phyloP scores from a whole-genome alignment of 2,888 invertebrate species.

The Syrista parreyssii region DNA sequence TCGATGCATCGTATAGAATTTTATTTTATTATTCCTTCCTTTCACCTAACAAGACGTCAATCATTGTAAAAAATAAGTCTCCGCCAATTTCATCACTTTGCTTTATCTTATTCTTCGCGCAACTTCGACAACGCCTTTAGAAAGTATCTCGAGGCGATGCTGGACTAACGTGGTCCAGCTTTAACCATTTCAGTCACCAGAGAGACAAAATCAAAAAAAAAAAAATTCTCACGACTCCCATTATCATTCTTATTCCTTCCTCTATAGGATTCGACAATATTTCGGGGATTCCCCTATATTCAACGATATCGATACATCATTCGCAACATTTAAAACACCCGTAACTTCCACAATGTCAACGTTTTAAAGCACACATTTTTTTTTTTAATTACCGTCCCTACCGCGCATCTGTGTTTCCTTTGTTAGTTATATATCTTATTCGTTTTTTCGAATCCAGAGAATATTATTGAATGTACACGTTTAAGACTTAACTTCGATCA shows the following conservation, averaged over 20 bases:
- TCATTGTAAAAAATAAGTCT: constrained; percentile 48
- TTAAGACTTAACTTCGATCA: background rate
- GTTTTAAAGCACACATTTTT: background rate
- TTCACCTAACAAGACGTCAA: constrained; percentile 41
- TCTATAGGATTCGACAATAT: background rate
- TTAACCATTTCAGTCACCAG: background rate
- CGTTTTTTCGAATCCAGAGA: background rate
- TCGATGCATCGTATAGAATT: background rate
- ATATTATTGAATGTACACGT: background rate
- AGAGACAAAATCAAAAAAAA: background rate
- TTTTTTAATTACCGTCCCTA: background rate
- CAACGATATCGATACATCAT: background rate
- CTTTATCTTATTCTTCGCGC: background rate
- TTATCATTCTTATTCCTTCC: background rate
- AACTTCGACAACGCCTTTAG: background rate
- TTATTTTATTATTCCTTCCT: constrained; percentile 20
- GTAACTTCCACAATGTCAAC: background rate
- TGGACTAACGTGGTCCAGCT: background rate
- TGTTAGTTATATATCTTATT: background rate
- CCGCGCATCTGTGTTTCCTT: background rate
- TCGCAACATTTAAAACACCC: background rate
- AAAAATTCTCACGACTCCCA: background rate
- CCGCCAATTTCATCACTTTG: constrained; percentile 12
- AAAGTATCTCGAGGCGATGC: background rate
- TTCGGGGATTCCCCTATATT: background rate